Percentiles rank a stretch among this genome's conserved stretches.
These are phyloP conservation scores for Lepus timidus DNA, from an alignment of 2,113 vertebrate species.

Conservation along the genomic window DNA sequence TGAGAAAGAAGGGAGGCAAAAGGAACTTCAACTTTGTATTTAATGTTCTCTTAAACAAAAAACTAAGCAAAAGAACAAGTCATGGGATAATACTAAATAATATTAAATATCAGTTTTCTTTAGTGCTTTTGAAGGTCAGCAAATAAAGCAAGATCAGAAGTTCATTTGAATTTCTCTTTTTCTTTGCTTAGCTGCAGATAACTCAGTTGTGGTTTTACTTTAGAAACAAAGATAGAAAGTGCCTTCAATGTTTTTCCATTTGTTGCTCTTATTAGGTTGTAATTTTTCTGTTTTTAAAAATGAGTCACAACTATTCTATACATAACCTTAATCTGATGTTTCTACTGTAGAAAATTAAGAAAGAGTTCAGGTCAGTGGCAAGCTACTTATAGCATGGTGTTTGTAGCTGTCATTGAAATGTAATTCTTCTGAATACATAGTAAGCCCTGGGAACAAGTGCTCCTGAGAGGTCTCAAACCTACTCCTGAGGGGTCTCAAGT, in stretches of 20 bases:
- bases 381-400: constrained; percentile 54
- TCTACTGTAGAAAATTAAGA: constrained; percentile 53
- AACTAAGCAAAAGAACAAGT: constrained; percentile 28
- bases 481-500: constrained; percentile 27
- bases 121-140: background rate
- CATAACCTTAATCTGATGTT: constrained; percentile 49
- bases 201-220: constrained; percentile 59
- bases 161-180: constrained; percentile 61
- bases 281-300: constrained; percentile 62
- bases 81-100: background rate
- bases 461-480: constrained; percentile 15
- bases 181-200: constrained; percentile 57
- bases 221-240: constrained; percentile 62
- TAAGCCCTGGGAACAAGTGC: constrained; percentile 47
- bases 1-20: background rate
- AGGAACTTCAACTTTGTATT: constrained; percentile 13
- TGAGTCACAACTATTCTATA: constrained; percentile 40
- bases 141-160: constrained; percentile 52
- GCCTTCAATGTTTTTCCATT: constrained; percentile 33
- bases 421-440: constrained; percentile 31
- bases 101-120: background rate
- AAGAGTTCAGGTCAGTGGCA: constrained; percentile 46
- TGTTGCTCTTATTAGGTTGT: constrained; percentile 24
- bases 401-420: constrained; percentile 44
- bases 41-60: background rate